Evolutionary conservation across 2,888 invertebrate species (phyloP).

Genomic region (Melanophora roralis): DNA sequence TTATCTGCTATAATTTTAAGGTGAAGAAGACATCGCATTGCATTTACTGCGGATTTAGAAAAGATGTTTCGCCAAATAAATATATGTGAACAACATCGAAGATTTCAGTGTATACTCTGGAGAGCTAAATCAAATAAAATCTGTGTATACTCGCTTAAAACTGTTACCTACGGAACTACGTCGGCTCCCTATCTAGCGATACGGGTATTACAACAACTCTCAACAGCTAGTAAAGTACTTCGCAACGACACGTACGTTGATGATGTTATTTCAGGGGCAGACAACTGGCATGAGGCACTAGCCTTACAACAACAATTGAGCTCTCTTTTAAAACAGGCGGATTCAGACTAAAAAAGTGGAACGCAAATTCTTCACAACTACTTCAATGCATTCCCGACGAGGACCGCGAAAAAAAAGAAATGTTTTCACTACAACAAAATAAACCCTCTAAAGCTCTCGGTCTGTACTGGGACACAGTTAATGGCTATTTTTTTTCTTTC

Average conservation of each 20-base stretch:
- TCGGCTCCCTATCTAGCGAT: constrained; percentile 49
- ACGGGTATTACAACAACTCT: constrained; percentile 47
- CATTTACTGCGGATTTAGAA: constrained; percentile 52
- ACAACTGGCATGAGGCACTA: constrained; percentile 26
- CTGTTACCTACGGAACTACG: constrained; percentile 49
- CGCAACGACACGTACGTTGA: constrained; percentile 30
- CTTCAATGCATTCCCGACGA: not conserved
- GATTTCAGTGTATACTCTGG: constrained; percentile 54
- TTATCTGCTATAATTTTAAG: constrained; percentile 33
- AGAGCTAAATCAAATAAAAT: not conserved
- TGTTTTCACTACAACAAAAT: not conserved
- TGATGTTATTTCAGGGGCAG: constrained; percentile 53
- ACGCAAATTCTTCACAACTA: not conserved
- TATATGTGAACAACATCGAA: constrained; percentile 36
- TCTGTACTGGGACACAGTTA: not conserved
- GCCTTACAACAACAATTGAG: constrained; percentile 21
- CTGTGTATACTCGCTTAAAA: constrained; percentile 26
- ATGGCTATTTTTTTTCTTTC: not conserved
- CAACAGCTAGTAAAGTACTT: constrained; percentile 34
- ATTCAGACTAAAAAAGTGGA: constrained; percentile 1
- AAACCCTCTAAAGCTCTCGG: constrained; percentile 1
- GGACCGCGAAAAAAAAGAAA: not conserved
- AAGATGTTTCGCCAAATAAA: constrained; percentile 59
- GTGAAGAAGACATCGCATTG: constrained; percentile 43
- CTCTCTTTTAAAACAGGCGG: not conserved